Evolutionary conservation across 2,113 vertebrate species (phyloP), one percentile per base, ranked within the genome.

Genomic region (Mellivora capensis): DNA sequence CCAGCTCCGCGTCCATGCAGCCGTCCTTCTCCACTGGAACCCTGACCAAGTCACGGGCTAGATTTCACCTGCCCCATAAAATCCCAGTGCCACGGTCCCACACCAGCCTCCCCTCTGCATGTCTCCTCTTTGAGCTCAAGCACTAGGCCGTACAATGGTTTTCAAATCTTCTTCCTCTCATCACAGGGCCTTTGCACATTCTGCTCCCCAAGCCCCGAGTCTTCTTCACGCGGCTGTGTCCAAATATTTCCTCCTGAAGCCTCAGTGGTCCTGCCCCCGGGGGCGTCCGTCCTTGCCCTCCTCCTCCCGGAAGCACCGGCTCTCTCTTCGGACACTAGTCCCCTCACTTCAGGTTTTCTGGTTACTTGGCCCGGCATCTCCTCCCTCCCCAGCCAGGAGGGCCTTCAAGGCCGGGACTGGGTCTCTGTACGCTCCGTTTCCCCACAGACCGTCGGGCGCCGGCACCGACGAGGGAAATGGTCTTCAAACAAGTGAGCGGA

Each of bases 401-500:
- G 31, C 64, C 44, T 93, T 91, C 20, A 80, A 49, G 89, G 52
- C 72, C 82, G 34, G 27, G 61, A n/a, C 67, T 52, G 74, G 39
- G 25, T 82, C 93, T 90, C 74, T 4, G 47, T 94, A 39, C 11
- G 79, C 18, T 89, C 61, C 44, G 25, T 87, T 87, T 96, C 90
- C 31, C 76, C 81, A 34, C 42, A 94, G 54, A 47, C 47, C 42
- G 18, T 52, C 64, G 8, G 6, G 34, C 54, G 71, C 59, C 67
- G 34, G 34, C 61, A 34, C 76, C 49, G 7, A 85, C 74, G 94
- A 67, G 39, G 90, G 87, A 96, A 95, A 81, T 91, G 79, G 76
- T 92, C 96, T 80, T 91, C 82, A 94, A 96, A 98, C 79, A 93
- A 96, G 77, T 6, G 49, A 96, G 69, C 17, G 67, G 79, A 77